These are phyloP conservation scores for Chaitophorus viminalis DNA, from an alignment of 2,888 invertebrate species.

Conservation along the genomic window DNA sequence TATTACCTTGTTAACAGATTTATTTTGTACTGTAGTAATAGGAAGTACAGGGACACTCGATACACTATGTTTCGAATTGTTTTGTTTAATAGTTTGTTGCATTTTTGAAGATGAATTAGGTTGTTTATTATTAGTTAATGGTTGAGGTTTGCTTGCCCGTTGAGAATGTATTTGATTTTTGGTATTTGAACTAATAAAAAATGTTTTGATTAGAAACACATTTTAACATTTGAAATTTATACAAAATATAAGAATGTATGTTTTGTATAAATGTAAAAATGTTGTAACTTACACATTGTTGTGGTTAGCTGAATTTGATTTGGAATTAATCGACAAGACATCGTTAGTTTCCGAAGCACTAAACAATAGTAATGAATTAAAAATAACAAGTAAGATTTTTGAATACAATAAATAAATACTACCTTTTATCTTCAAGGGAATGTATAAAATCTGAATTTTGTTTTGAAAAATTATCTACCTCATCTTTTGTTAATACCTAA, in stretches of 20 bases:
- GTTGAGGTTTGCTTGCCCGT: neutral
- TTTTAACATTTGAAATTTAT: too few species aligned
- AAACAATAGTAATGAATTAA: neutral
- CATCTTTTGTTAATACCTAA: neutral
- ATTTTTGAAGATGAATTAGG: neutral
- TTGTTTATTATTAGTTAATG: neutral
- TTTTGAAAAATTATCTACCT: neutral
- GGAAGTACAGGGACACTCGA: neutral
- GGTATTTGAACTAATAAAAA: neutral
- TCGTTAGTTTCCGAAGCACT: neutral
- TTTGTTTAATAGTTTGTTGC: neutral
- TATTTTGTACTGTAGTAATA: neutral
- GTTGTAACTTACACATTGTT: conserved; percentile 38
- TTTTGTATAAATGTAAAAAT: too few species aligned
- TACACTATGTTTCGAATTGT: neutral
- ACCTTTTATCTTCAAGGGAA: conserved; percentile 4
- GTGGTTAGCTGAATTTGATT: neutral
- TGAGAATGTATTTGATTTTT: too few species aligned
- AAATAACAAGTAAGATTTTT: neutral
- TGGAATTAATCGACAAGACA: neutral
- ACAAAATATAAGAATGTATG: too few species aligned
- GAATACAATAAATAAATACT: neutral
- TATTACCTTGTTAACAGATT: neutral
- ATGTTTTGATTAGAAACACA: too few species aligned
- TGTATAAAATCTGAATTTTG: neutral